phyloP scores from a whole-genome alignment of 1,140 invertebrate species.

The Ceratosolen fusciceps region DNA sequence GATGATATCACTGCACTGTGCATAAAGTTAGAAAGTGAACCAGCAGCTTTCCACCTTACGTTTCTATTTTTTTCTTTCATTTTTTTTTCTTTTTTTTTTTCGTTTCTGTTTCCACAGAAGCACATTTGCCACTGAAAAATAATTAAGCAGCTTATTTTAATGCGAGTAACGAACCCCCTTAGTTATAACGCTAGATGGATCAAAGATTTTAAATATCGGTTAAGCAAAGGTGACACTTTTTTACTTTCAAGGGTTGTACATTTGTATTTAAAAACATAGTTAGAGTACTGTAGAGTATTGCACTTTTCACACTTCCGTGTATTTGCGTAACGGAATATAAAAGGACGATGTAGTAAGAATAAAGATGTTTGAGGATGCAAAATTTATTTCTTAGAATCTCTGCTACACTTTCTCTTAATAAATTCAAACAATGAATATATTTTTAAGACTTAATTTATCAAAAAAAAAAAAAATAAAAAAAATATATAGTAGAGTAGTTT shows the following conservation, averaged over 20 bases:
- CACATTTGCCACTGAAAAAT: background rate
- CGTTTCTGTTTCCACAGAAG: background rate
- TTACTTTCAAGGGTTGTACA: background rate
- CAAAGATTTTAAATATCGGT: slow-evolving; percentile 8
- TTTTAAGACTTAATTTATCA: too few species aligned
- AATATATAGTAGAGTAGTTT: too few species aligned
- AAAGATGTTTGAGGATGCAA: too few species aligned
- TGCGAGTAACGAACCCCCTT: background rate
- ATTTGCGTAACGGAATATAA: background rate
- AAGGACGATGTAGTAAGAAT: too few species aligned
- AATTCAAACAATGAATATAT: too few species aligned
- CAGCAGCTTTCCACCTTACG: background rate
- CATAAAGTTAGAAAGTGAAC: background rate
- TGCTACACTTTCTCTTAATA: too few species aligned
- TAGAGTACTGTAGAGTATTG: background rate
- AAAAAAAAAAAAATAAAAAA: too few species aligned
- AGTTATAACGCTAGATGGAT: slow-evolving; percentile 3
- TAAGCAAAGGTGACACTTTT: background rate
- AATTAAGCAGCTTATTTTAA: slow-evolving; percentile 2
- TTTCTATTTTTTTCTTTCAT: too few species aligned
- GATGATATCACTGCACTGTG: background rate
- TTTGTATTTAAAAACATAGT: background rate
- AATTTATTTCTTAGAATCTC: too few species aligned
- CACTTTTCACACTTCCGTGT: background rate
- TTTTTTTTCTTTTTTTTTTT: background rate